phyloP scores from a whole-genome alignment of 2,888 invertebrate genomes.

The Tenthredo mesomela region DNA sequence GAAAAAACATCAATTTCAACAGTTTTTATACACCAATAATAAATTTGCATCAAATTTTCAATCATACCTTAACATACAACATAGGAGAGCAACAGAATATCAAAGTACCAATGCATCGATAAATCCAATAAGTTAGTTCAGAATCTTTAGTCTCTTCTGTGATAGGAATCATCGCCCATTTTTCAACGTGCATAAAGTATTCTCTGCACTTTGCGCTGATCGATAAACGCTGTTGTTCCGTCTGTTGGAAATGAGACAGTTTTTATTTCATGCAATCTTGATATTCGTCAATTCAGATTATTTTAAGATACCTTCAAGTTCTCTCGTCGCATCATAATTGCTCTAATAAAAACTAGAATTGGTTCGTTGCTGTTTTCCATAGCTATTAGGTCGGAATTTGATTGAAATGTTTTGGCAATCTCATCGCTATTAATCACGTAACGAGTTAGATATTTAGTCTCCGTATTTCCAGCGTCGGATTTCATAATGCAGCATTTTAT shows the following conservation, averaged over 20 bases:
- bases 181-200: slow-evolving; percentile 73
- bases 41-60: slow-evolving; percentile 7
- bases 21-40: background rate
- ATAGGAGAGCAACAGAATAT: slow-evolving; percentile 70
- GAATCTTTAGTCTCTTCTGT: slow-evolving; percentile 70
- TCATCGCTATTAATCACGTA: slow-evolving; percentile 66
- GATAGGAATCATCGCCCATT: slow-evolving; percentile 71
- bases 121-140: slow-evolving; percentile 69
- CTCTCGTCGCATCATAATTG: slow-evolving; percentile 65
- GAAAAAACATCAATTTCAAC: background rate
- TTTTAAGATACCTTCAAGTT: slow-evolving; percentile 62
- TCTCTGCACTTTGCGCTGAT: slow-evolving; percentile 66
- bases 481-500: slow-evolving; percentile 71
- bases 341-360: slow-evolving; percentile 67
- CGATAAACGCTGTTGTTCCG: slow-evolving; percentile 62
- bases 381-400: slow-evolving; percentile 62
- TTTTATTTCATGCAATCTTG: background rate
- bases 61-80: slow-evolving; percentile 69
- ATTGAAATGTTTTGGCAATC: slow-evolving; percentile 66
- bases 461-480: slow-evolving; percentile 61
- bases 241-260: slow-evolving; percentile 54
- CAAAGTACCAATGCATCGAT: slow-evolving; percentile 71
- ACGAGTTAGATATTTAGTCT: slow-evolving; percentile 65
- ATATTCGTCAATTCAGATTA: slow-evolving; percentile 25
- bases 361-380: slow-evolving; percentile 68